Evolutionary conservation across 2,797 vertebrate genomes (phyloP).

Genomic region (Lagodon rhomboides): DNA sequence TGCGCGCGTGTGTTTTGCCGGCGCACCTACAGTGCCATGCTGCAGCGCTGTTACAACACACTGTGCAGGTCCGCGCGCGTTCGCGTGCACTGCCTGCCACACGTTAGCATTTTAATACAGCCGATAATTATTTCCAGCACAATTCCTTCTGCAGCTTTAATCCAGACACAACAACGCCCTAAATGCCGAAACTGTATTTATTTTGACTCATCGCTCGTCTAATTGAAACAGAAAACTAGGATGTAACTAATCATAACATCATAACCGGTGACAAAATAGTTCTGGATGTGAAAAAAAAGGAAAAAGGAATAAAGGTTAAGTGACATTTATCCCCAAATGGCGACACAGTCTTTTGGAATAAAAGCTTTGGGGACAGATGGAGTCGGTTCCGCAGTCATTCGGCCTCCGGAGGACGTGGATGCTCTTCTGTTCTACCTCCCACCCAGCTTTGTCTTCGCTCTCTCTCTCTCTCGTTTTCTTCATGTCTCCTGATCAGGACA

Average conservation of each 20-base stretch:
- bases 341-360: constrained; percentile 39
- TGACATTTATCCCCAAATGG: constrained; percentile 69
- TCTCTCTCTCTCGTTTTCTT: constrained; percentile 48
- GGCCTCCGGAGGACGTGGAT: constrained; percentile 78
- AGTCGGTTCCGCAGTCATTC: constrained; percentile 61
- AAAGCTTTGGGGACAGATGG: constrained; percentile 70
- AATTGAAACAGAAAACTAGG: constrained; percentile 42
- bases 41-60: constrained; percentile 36
- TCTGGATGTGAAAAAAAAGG: constrained; percentile 46
- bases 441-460: constrained; percentile 67
- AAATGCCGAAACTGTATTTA: constrained; percentile 29
- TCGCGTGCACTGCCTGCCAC: constrained; percentile 15
- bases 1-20: constrained; percentile 26
- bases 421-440: constrained; percentile 64
- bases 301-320: constrained; percentile 62
- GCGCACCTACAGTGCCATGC: constrained; percentile 56
- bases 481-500: constrained; percentile 83
- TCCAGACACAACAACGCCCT: background rate
- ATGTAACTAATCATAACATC: constrained; percentile 70
- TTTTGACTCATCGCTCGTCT: constrained; percentile 22
- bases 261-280: constrained; percentile 58
- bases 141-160: background rate
- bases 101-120: constrained; percentile 18
- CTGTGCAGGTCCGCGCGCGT: constrained; percentile 47
- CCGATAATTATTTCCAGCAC: constrained; percentile 16